Conservation (phyloP, 2,113 vertebrate genomes). For the Lagopus leucura region DNA sequence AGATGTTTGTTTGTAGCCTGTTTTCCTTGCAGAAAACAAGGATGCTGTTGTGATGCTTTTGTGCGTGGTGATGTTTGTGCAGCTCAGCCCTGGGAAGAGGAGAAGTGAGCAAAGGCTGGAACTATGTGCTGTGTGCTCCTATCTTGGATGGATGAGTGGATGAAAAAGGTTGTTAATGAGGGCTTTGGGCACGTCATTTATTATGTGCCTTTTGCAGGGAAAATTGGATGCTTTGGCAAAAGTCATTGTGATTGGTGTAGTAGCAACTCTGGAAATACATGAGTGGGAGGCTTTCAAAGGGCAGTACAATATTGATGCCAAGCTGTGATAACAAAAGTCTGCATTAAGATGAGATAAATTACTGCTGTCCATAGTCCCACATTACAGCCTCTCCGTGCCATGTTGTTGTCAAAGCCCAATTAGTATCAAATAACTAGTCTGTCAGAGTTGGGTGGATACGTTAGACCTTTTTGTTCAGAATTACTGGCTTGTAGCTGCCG, state of each 20-base stretch:
- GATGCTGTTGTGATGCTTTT: background rate
- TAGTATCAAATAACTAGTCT: slow-evolving; percentile 10
- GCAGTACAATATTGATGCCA: background rate
- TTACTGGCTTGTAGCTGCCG: slow-evolving; percentile 4
- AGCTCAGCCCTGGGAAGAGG: background rate
- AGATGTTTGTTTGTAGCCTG: background rate
- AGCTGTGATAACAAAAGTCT: background rate
- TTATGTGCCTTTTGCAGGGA: slow-evolving; percentile 13
- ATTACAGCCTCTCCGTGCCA: background rate
- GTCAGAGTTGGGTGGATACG: background rate
- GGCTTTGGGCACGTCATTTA: background rate
- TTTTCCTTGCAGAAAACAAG: background rate
- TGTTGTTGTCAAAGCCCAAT: slow-evolving; percentile 20
- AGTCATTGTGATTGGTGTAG: background rate
- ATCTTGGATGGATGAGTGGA: background rate
- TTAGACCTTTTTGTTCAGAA: slow-evolving; percentile 9
- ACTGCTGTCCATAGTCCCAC: background rate
- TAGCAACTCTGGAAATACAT: background rate
- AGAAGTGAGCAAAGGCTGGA: background rate
- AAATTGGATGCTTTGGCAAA: background rate
- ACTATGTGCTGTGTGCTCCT: background rate
- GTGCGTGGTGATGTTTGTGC: background rate
- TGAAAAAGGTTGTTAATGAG: slow-evolving; percentile 22
- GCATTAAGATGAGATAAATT: background rate
- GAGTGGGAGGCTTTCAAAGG: background rate